Evolutionary conservation across 1,140 invertebrate genomes (phyloP), one percentile per base, ranked within the genome.

Genomic region (Neomicropteryx cornuta): DNA sequence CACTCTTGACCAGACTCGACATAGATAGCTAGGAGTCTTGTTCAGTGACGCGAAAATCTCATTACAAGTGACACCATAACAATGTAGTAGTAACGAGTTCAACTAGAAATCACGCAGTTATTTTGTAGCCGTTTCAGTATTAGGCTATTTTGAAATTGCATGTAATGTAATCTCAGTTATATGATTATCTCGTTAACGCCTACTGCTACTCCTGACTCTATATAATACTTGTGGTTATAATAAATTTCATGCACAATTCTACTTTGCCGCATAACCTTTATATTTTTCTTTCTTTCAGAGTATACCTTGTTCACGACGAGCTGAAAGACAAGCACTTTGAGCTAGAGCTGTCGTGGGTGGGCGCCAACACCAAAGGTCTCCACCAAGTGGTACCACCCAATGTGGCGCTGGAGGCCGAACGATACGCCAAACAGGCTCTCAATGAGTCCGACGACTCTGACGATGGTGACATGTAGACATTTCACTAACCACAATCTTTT

Each of bases 251-350:
- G 17, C 27, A 13, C 13, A 18, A 13, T 34, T 35, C 21, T 30
- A 33, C 11, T 14, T 38, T 11, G 2, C 3, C 32, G 13, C 19
- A 31, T 33, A 19, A 35, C 4, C 5, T 22, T 17, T 44, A 23
- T 16, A 41, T 28, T 22, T 52, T 48, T 42, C 46, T 39, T 41
- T 43, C 40, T 72, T 77, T 37, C 62, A 93, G 88, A 32, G 94
- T 98, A 53, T 96, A 97, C 54, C 68, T 90, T 21, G 91, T 99
- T 1, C 95, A 99, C 55, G 96, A 99, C 70, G 94, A 98, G 59
- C 70, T 97, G 0, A 99, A 98, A 68, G 95, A 99, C 60, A 98
- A 98, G 64, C 82, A 93, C 44, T 98, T 99, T 62, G 93, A 97
- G 55, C 64, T 99, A 41, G 96, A 99, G 68, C 73, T 99, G 51